Conservation (phyloP, 2,888 invertebrate species). For the Chrysomela aeneicollis region DNA sequence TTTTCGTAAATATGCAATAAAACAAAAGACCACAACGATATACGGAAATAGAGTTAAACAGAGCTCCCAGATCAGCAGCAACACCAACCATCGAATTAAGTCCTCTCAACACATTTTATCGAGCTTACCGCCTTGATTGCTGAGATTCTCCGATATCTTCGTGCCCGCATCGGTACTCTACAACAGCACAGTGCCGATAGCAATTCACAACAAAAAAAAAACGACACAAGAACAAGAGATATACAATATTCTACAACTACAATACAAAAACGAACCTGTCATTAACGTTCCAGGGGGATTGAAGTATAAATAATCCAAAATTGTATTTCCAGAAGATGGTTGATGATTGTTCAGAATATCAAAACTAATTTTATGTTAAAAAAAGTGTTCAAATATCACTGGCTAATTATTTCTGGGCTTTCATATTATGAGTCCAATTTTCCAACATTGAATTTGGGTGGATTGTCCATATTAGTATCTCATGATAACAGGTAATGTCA, state of each 20-base stretch:
- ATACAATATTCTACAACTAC: slow-evolving; percentile 17
- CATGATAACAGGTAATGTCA: slow-evolving; percentile 1
- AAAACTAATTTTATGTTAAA: too few relatives aligned
- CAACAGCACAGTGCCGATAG: slow-evolving; percentile 59
- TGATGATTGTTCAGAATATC: too few relatives aligned
- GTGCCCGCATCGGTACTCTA: slow-evolving; percentile 94
- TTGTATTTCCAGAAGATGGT: too few relatives aligned
- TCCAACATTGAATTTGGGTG: too few relatives aligned
- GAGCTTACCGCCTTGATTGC: slow-evolving; percentile 93
- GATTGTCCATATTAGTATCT: too few relatives aligned
- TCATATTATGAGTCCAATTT: too few relatives aligned
- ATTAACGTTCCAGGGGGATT: slow-evolving; percentile 3
- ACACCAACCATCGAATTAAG: slow-evolving; percentile 43
- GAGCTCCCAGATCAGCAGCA: slow-evolving; percentile 43
- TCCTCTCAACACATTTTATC: slow-evolving; percentile 35
- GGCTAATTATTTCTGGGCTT: too few relatives aligned
- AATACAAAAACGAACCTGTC: slow-evolving; percentile 8
- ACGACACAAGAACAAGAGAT: slow-evolving; percentile 40
- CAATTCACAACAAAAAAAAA: slow-evolving; percentile 44
- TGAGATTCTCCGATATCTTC: slow-evolving; percentile 88
- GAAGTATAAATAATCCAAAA: too few relatives aligned
- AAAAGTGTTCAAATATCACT: too few relatives aligned
- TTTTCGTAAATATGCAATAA: slow-evolving; percentile 50
- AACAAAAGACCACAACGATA: slow-evolving; percentile 48
- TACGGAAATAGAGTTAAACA: slow-evolving; percentile 37